Conservation (phyloP, 2,888 invertebrate genomes). For the Quadriops clusia region DNA sequence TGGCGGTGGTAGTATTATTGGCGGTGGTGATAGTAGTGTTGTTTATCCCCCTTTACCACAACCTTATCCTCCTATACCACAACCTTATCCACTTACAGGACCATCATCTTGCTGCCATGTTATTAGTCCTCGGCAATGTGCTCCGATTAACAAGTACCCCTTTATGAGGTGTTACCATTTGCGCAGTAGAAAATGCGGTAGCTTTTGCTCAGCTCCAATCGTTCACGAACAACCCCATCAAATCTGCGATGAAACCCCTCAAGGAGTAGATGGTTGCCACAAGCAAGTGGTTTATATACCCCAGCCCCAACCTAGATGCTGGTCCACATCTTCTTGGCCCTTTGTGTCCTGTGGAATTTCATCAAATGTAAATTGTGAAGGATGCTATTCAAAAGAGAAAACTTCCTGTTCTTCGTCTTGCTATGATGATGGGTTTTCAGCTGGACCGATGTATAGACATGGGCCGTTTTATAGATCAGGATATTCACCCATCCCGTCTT, state of each 20-base stretch:
- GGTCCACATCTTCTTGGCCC: constrained; percentile 31
- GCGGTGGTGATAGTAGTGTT: no score
- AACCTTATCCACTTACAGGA: not conserved
- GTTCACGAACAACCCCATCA: constrained; percentile 30
- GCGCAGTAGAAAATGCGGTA: constrained; percentile 29
- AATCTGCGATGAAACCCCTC: constrained; percentile 18
- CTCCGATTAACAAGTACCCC: constrained; percentile 22
- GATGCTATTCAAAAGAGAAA: constrained; percentile 28
- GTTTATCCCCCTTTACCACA: not conserved
- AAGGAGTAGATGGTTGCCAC: constrained; percentile 22
- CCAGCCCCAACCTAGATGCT: constrained; percentile 31
- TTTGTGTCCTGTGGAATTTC: constrained; percentile 28
- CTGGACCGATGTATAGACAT: constrained; percentile 26
- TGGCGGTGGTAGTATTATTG: no score
- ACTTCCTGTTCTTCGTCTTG: constrained; percentile 23
- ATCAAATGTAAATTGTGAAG: constrained; percentile 23
- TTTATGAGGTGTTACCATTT: constrained; percentile 31
- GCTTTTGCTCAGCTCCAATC: constrained; percentile 27
- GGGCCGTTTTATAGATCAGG: constrained; percentile 27
- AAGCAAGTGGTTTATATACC: constrained; percentile 28
- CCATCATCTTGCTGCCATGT: constrained; percentile 29
- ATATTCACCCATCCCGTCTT: constrained; percentile 22
- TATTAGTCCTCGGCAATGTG: constrained; percentile 33
- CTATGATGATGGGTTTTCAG: constrained; percentile 28
- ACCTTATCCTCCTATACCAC: not conserved